Conservation (phyloP, 2,888 invertebrate species). For the Iselma pallidipennis region DNA sequence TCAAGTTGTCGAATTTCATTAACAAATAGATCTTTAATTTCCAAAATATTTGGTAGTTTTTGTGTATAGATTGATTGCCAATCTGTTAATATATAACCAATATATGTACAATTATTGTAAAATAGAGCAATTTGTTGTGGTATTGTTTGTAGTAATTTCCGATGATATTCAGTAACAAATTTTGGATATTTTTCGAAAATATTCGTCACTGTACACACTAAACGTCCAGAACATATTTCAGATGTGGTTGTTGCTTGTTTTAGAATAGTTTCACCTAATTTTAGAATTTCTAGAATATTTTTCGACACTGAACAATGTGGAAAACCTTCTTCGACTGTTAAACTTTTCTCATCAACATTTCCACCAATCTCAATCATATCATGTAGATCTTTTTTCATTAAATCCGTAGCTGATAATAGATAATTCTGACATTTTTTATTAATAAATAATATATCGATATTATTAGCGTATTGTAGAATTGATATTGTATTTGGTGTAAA, state of each 20-base stretch:
- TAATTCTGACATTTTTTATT: slow-evolving; percentile 76
- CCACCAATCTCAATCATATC: slow-evolving; percentile 64
- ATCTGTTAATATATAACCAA: slow-evolving; percentile 73
- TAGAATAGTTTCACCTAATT: slow-evolving; percentile 67
- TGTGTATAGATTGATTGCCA: slow-evolving; percentile 54
- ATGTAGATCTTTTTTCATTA: slow-evolving; percentile 83
- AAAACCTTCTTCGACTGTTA: slow-evolving; percentile 58
- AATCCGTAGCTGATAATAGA: slow-evolving; percentile 66
- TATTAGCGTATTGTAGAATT: slow-evolving; percentile 70
- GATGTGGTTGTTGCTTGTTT: slow-evolving; percentile 67
- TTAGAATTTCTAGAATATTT: slow-evolving; percentile 66
- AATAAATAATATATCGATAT: slow-evolving; percentile 76
- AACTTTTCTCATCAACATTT: slow-evolving; percentile 37
- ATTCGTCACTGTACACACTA: slow-evolving; percentile 71
- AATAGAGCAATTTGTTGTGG: slow-evolving; percentile 88
- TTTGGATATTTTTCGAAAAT: slow-evolving; percentile 78
- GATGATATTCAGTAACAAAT: slow-evolving; percentile 79
- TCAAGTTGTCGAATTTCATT: slow-evolving; percentile 71
- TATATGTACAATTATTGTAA: slow-evolving; percentile 90
- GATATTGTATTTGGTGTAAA: slow-evolving; percentile 62
- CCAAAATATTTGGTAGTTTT: slow-evolving; percentile 1
- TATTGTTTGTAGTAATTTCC: slow-evolving; percentile 76
- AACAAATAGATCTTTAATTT: slow-evolving; percentile 55
- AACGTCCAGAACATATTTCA: slow-evolving; percentile 64
- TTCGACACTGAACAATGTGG: slow-evolving; percentile 65